Conservation (phyloP, 2,113 vertebrate genomes). For the Lanius collurio region DNA sequence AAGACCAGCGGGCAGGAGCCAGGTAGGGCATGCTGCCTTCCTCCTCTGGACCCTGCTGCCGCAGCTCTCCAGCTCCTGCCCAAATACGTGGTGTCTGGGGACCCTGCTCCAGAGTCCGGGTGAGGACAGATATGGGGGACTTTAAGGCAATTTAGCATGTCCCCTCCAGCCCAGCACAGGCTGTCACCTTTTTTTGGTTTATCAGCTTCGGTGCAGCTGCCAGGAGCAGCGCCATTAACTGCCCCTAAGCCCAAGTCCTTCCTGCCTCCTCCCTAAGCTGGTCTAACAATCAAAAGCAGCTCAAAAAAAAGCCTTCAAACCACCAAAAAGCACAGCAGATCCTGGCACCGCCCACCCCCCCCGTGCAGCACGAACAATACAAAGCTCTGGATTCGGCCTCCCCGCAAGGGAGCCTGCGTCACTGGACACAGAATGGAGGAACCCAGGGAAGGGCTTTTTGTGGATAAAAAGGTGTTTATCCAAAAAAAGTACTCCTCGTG, state of each 20-base stretch:
- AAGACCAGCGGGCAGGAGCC: conserved; percentile 28
- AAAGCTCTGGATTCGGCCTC: conserved; percentile 50
- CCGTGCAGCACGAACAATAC: conserved; percentile 29
- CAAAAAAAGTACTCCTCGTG: fast-evolving
- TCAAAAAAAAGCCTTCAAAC: background rate
- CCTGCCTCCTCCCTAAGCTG: background rate
- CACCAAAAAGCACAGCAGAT: background rate
- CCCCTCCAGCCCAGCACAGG: background rate
- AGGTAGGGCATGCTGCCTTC: background rate
- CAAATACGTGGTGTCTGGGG: fast-evolving
- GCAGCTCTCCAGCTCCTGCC: background rate
- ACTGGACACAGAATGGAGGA: conserved; percentile 14
- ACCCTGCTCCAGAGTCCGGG: background rate
- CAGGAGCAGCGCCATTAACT: conserved; percentile 10
- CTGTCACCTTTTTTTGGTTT: conserved; percentile 20
- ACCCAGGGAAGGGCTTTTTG: background rate
- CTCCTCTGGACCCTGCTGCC: background rate
- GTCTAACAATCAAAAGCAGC: background rate
- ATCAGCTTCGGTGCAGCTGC: background rate
- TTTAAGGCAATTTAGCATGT: conserved; percentile 37
- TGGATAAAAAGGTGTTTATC: background rate
- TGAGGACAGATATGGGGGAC: background rate
- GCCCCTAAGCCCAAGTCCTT: background rate
- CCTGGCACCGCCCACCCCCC: background rate
- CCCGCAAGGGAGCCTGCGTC: background rate